These are phyloP conservation scores for Hippotragus niger DNA, from an alignment of 2,113 vertebrate species.

Conservation along the genomic window DNA sequence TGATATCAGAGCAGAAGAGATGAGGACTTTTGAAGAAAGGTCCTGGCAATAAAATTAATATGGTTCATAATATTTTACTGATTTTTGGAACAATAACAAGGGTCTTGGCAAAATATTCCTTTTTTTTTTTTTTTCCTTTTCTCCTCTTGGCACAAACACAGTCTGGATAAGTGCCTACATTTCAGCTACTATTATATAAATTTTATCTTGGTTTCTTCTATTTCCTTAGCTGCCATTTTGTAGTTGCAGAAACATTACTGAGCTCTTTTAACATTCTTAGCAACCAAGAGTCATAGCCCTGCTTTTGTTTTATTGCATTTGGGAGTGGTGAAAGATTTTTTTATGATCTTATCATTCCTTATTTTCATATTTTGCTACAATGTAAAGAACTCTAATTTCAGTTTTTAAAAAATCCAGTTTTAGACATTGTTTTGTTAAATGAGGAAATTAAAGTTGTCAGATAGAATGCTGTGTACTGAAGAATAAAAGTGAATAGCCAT, in stretches of 20 bases:
- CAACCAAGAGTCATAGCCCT: not conserved
- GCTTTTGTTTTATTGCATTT: conserved; percentile 38
- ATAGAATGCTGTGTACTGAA: not conserved
- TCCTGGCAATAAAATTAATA: not conserved
- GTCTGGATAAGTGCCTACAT: conserved; percentile 43
- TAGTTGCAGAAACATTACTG: conserved; percentile 37
- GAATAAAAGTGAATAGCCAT: not conserved
- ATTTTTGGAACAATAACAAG: conserved; percentile 2
- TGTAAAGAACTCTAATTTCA: not conserved
- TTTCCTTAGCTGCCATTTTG: conserved; percentile 49
- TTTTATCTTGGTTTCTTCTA: not conserved
- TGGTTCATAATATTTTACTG: not conserved
- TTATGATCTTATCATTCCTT: conserved; percentile 5
- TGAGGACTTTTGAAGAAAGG: not conserved
- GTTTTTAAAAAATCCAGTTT: not conserved
- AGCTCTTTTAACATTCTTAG: conserved; percentile 9
- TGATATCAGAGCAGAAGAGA: not conserved
- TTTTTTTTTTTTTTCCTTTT: not conserved
- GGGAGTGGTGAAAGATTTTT: not conserved
- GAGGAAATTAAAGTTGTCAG: conserved; percentile 5
- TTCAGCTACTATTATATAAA: conserved; percentile 13
- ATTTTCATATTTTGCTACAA: not conserved
- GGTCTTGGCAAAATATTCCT: not conserved
- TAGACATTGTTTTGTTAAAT: not conserved
- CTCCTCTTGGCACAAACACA: not conserved